Evolutionary conservation across 2,888 invertebrate species (phyloP), one percentile per base, ranked within the genome.

Genomic region (Troides helena): DNA sequence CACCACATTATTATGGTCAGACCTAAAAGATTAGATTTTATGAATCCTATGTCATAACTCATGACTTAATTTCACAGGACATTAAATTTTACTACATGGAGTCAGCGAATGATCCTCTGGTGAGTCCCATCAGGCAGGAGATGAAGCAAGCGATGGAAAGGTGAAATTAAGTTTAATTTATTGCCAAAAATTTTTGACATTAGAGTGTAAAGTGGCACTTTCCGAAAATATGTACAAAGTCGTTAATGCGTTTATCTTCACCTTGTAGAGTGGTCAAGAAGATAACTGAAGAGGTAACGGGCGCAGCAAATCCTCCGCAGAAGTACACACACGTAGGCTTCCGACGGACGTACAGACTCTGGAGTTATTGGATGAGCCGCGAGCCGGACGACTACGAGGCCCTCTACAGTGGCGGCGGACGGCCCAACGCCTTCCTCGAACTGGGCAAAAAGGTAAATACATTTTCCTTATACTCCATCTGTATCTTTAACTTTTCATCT

Each of bases 281-380:
- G 50, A 74, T 92, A 46, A 82, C 75, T 10, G 80, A 81, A 69
- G 80, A 79, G 17, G 75, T 75, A 5, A 71, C 76, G 0, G 77
- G 78, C 4, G 79, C 76, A 12, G 80, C 77, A 30, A 79, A 77
- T 70, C 78, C 77, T 0, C 88, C 88, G 0, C 76, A 85, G 68
- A 78, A 80, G 0, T 91, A 91, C 75, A 77, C 81, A 72, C 90
- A 91, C 77, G 71, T 87, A 18, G 92, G 92, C 0, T 88, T 94
- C 75, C 91, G 90, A 79, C 92, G 95, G 76, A 94, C 95, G 78
- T 94, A 93, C 74, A 94, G 93, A 74, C 86, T 97, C 72, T 97
- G 97, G 97, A 92, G 94, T 68, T 95, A 96, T 81, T 96, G 96
- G 95, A 95, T 97, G 95, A 91, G 92, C 10, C 94, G 95, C 81